Conservation (phyloP, 2,113 vertebrate species). For the Calypte anna region DNA sequence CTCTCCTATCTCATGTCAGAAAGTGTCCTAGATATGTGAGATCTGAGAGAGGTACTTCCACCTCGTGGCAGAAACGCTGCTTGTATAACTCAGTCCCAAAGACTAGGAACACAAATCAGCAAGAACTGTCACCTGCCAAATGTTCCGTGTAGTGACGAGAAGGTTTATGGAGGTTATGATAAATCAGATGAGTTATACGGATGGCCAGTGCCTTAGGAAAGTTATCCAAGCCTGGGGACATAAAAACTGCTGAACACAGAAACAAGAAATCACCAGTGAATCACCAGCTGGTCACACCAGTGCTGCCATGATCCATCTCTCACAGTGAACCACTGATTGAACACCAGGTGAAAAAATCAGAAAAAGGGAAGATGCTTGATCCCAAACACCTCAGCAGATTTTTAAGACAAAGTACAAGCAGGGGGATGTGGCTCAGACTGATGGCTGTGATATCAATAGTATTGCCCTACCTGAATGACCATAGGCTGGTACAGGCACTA, state of each 20-base stretch:
- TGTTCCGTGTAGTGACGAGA: background rate
- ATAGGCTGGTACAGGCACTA: background rate
- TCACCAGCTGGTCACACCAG: background rate
- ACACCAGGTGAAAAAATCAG: background rate
- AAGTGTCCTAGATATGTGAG: background rate
- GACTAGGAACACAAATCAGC: background rate
- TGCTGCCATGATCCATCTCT: background rate
- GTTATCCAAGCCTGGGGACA: background rate
- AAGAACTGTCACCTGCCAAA: background rate
- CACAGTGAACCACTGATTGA: background rate
- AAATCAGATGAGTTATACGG: background rate
- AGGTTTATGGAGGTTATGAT: background rate
- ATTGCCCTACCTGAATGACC: background rate
- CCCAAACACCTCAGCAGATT: background rate
- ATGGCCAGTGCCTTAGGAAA: background rate
- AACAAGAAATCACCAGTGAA: background rate
- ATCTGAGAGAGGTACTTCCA: background rate
- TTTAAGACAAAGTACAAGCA: background rate
- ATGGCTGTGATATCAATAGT: background rate
- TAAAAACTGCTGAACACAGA: background rate
- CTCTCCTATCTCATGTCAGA: slow-evolving; percentile 11
- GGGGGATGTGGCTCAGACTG: background rate
- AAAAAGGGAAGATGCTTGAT: background rate
- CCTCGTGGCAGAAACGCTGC: background rate
- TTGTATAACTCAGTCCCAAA: background rate